phyloP scores from a whole-genome alignment of 2,113 vertebrate genomes.

The Eulemur rufifrons region DNA sequence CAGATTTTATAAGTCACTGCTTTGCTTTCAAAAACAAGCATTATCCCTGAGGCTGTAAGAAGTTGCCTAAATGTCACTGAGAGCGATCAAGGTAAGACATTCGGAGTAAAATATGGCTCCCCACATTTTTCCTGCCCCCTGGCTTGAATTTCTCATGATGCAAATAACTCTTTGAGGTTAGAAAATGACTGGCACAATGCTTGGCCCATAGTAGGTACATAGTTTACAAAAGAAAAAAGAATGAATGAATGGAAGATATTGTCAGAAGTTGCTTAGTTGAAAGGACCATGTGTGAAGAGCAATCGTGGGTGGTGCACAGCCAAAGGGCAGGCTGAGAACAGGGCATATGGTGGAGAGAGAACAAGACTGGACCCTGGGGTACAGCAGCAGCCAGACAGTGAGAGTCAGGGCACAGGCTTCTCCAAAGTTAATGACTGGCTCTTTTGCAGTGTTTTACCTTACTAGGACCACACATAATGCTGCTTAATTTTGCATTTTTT shows the following conservation, averaged over 20 bases:
- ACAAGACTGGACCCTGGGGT: not conserved
- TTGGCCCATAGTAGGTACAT: not conserved
- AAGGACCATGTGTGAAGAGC: not conserved
- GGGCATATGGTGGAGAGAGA: not conserved
- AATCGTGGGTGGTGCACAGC: not conserved
- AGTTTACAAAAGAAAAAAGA: not conserved
- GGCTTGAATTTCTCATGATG: not conserved
- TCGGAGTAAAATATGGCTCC: not conserved
- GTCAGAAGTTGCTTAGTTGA: not conserved
- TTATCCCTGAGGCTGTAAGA: not conserved
- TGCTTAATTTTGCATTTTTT: not conserved
- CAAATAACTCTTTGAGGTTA: constrained; percentile 17
- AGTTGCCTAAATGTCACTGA: constrained; percentile 19
- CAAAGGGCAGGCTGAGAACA: not conserved
- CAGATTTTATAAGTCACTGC: not conserved
- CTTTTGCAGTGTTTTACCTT: not conserved
- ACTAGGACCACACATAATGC: not conserved
- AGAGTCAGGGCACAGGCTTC: not conserved
- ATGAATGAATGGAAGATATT: not conserved
- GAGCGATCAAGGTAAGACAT: not conserved
- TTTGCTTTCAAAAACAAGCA: not conserved
- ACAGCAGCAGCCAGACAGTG: too few species aligned
- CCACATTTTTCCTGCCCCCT: not conserved
- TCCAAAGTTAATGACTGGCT: not conserved
- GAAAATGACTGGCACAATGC: not conserved